Evolutionary conservation across 1,140 invertebrate species (phyloP), one percentile per base, ranked within the genome.

Genomic region (Heliconius melpomene): DNA sequence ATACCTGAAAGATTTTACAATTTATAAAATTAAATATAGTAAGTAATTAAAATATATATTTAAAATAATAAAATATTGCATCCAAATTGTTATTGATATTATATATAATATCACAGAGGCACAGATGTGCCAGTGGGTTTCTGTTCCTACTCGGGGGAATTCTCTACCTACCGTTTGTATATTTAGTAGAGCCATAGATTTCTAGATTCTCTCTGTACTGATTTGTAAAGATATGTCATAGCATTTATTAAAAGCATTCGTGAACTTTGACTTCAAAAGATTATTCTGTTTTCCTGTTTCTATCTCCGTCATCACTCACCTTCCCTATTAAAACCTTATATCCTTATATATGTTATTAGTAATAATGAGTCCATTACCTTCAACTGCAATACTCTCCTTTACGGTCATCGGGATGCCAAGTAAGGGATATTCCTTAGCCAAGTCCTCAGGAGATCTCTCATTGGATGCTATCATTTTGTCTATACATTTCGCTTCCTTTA

Each of bases 331-430:
- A 60, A n/a, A 23, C 3, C 8, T 9, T 11, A 57, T n/a, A 9
- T 57, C n/a, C 2, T 9, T n/a, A 57, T 26, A 46, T 6, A 1
- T 60, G 11, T 60, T 60, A 2, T 29, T 0, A 57, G 54, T 57
- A 11, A 29, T 66, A 29, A 66, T 66, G 3, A 26, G 29, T 29
- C 38, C 8, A 72, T 85, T 93, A 97, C 97, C 97, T 96, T 96
- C 95, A 2, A 97, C 93, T 52, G 95, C 93, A 80, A 96, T 96
- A 73, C 96, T 96, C 86, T 98, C 97, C 91, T 98, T 98, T 2
- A 97, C 96, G 1, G 97, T 97, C 66, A 98, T 95, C 0, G 97
- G 97, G 18, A 98, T 94, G 7, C 97, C 97, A 23, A 97, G 92
- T 36, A 98, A 91, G 0, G 97, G 97, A 77, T 96, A 95, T 50